Percentiles rank a stretch among this genome's conserved stretches.
Conservation (phyloP, 2,113 vertebrate genomes). For the Varanus komodoensis region DNA sequence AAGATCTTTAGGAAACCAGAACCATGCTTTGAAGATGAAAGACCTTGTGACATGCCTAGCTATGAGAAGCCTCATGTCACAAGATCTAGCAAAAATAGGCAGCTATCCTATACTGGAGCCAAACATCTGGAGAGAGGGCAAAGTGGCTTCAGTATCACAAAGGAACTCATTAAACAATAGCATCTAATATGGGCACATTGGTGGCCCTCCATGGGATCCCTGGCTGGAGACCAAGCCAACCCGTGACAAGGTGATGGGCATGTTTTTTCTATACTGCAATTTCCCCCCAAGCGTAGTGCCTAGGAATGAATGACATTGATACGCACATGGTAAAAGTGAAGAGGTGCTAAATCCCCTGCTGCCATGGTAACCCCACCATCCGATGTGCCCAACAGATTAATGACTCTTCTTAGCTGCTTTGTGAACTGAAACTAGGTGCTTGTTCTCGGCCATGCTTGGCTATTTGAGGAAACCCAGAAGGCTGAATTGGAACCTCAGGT, state of each 20-base stretch:
- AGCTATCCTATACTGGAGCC: too few species aligned
- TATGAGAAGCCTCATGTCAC: background rate
- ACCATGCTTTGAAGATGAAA: background rate
- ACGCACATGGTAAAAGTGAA: background rate
- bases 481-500: background rate
- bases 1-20: slow-evolving; percentile 10
- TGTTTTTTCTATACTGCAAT: background rate
- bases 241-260: too few species aligned
- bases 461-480: background rate
- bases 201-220: background rate
- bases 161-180: background rate
- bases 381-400: background rate
- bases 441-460: background rate
- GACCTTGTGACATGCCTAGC: background rate
- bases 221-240: background rate
- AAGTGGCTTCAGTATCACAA: background rate
- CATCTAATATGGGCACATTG: background rate
- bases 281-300: background rate
- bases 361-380: background rate
- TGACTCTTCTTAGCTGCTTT: background rate
- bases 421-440: background rate
- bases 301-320: background rate
- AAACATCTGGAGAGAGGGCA: too few species aligned
- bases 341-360: background rate
- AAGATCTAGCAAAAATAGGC: background rate